Base-by-base conservation (phyloP, 2,797 vertebrate species). In the Catamblyrhynchus diadema region DNA sequence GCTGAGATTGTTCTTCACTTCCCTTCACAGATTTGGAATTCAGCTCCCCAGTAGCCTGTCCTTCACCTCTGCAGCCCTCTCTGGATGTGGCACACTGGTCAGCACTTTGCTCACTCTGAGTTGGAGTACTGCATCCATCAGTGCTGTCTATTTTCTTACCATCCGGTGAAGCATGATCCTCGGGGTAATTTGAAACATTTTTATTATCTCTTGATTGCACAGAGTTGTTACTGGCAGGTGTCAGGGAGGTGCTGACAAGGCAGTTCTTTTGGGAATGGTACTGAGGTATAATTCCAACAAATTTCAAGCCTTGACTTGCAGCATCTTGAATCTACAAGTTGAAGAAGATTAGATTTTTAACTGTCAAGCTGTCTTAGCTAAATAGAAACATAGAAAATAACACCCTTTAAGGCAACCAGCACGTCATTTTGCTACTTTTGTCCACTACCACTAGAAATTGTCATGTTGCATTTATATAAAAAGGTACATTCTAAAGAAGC, bases 251-350 rank as follows among this genome's bases (percentile, higher is more conserved):
- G 53, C 81, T 86, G 86, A 96, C 94, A 25, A 88, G 94, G 21
- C 95, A 95, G 88, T 90, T 93, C 91, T 61, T 98, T 23, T 98
- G 89, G 89, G 96, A 97, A 41, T 96, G 98, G 27, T 98, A 98
- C 88, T 99, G 98, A 95, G 99, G 98, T 88, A 99, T 97, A 67
- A 99, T 98, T 54, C 99, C 99, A 30, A 99, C 98, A 64, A 99
- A 99, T 96, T 98, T 98, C 97, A 99, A 98, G 73, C 99, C 99
- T 93, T 98, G 99, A 96, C 99, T 98, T 23, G 99, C 99, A 24
- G 98, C 99, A 83, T 99, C 99, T 98, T 99, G 99, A 97, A 99
- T 98, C 98, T 99, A 98, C 97, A 98, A 98, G 74, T 93, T 50
- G 92, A 95, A 95, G 91, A 78, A 97, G 84, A 97, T 94, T 94